These are phyloP conservation scores for Hesperophylax magnus DNA, from an alignment of 1,140 invertebrate genomes.

Conservation along the genomic window DNA sequence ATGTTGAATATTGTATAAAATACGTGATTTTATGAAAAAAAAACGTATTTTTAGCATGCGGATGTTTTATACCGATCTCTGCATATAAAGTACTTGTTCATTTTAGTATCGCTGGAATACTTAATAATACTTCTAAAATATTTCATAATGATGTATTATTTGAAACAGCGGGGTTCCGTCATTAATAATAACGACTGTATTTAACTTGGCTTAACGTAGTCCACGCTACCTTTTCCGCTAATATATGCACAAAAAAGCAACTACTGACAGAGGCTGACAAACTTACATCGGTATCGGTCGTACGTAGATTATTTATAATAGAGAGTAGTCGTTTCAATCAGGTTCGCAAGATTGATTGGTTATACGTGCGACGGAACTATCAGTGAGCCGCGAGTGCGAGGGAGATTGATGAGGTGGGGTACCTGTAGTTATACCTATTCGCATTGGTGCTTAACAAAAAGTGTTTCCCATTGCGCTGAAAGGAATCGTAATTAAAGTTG, in stretches of 20 bases:
- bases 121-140: neutral
- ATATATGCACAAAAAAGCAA: too few species aligned
- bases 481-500: constrained; percentile 49
- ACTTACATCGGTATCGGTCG: neutral
- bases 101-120: too few species aligned
- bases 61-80: too few species aligned
- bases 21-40: too few species aligned
- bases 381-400: constrained; percentile 12
- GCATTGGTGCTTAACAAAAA: constrained; percentile 29
- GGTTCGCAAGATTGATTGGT: constrained; percentile 11
- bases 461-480: constrained; percentile 39
- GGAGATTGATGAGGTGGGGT: neutral
- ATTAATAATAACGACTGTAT: neutral
- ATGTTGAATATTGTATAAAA: too few species aligned
- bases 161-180: neutral
- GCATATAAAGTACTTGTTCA: too few species aligned
- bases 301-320: neutral
- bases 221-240: too few species aligned
- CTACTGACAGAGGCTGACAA: too few species aligned
- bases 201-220: too few species aligned
- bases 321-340: constrained; percentile 12
- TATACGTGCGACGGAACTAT: neutral
- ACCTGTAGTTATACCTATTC: neutral
- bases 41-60: too few species aligned
- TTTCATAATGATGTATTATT: neutral